phyloP scores from a whole-genome alignment of 1,140 invertebrate genomes.

The Idris sp. region DNA sequence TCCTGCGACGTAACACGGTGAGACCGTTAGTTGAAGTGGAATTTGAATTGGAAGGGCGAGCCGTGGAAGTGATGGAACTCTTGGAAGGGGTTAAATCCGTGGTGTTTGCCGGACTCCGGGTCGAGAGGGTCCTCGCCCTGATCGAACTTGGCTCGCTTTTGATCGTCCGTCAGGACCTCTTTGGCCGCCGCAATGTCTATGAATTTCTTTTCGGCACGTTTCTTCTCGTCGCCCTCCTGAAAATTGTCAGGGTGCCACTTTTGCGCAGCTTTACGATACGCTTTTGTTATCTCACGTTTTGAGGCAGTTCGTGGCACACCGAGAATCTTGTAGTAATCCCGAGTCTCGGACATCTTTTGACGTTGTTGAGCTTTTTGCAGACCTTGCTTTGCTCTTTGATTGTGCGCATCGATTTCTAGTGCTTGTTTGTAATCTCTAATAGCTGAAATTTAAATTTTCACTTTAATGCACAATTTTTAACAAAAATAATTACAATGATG shows the following conservation, averaged over 20 bases:
- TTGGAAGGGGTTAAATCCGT: conserved; percentile 88
- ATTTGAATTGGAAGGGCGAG: conserved; percentile 96
- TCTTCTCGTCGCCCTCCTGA: conserved; percentile 92
- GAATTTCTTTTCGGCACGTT: conserved; percentile 97
- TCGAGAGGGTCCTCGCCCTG: conserved; percentile 97
- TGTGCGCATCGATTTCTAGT: conserved; percentile 88
- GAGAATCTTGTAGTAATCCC: conserved; percentile 99
- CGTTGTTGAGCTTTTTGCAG: conserved; percentile 93
- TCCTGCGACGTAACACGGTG: neutral
- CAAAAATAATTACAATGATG: no score
- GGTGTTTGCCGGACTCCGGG: conserved; percentile 88
- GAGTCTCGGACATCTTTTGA: conserved; percentile 93
- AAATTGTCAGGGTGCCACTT: conserved; percentile 99
- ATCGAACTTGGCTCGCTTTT: conserved; percentile 96
- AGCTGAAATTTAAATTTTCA: conserved; percentile 80
- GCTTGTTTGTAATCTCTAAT: conserved; percentile 92
- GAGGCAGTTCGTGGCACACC: conserved; percentile 90
- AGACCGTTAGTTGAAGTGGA: conserved; percentile 88
- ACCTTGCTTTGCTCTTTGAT: conserved; percentile 92
- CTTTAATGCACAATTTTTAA: no score
- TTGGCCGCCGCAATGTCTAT: conserved; percentile 99
- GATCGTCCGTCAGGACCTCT: conserved; percentile 92
- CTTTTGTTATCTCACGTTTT: conserved; percentile 97
- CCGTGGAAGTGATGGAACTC: conserved; percentile 92
- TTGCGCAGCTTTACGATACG: conserved; percentile 97